Conservation (phyloP, 2,888 invertebrate species). For the Protophormia terraenovae region DNA sequence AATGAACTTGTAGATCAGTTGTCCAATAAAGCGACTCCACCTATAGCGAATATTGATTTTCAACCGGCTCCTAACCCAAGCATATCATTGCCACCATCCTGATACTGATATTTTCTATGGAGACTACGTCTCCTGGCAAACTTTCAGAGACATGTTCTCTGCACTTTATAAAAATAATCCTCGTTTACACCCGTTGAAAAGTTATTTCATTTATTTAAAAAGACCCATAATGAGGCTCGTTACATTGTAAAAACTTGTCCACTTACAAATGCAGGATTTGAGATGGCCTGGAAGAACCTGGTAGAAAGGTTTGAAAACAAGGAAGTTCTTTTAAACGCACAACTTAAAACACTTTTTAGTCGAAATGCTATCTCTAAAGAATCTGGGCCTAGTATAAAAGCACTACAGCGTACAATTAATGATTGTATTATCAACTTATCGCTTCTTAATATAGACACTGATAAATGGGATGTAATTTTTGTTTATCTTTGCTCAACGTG, state of each 20-base stretch:
- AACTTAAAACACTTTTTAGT: slow-evolving; percentile 33
- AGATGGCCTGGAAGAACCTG: neutral
- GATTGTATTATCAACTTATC: neutral
- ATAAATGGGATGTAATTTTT: slow-evolving; percentile 10
- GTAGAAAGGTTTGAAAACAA: slow-evolving; percentile 27
- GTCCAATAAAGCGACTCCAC: neutral
- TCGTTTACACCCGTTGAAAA: neutral
- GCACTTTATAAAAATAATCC: slow-evolving; percentile 36
- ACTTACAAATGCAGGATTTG: slow-evolving; percentile 16
- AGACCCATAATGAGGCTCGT: slow-evolving; percentile 1
- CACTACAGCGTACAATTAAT: no score
- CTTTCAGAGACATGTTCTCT: no score
- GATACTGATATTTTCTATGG: neutral
- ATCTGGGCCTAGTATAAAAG: no score
- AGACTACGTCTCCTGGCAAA: neutral
- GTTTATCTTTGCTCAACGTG: slow-evolving; percentile 11
- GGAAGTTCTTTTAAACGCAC: neutral
- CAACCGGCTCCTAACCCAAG: neutral
- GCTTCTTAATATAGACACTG: neutral
- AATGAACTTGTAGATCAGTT: neutral
- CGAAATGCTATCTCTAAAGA: neutral
- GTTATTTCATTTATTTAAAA: neutral
- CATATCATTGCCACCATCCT: neutral
- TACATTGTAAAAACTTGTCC: neutral
- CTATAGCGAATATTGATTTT: no score